These are phyloP conservation scores for Diuraphis noxia DNA, from an alignment of 1,140 invertebrate genomes.

Conservation along the genomic window DNA sequence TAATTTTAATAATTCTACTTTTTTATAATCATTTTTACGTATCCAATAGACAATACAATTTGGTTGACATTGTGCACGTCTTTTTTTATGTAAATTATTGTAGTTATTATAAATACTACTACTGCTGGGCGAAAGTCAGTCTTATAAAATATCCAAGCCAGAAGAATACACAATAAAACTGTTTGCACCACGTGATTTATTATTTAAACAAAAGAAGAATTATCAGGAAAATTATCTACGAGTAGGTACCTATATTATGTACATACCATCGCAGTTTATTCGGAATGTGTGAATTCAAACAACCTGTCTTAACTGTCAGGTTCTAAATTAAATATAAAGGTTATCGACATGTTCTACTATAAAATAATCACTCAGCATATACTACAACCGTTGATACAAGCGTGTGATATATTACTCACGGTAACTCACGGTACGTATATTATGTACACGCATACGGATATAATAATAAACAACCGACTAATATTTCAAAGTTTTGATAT, in stretches of 20 bases:
- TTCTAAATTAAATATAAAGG: not conserved
- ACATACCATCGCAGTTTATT: not conserved
- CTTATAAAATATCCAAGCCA: not conserved
- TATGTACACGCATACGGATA: not conserved
- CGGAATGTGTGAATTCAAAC: not conserved
- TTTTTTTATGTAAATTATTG: not conserved
- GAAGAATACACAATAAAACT: not conserved
- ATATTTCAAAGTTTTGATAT: conserved; percentile 7
- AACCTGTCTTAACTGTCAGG: not conserved
- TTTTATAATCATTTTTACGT: too few species aligned
- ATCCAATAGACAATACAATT: too few species aligned
- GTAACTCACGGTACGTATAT: not conserved
- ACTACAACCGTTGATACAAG: not conserved
- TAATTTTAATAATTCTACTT: too few species aligned
- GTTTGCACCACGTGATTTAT: not conserved
- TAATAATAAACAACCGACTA: not conserved
- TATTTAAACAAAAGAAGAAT: not conserved
- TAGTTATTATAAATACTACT: not conserved
- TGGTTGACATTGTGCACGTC: too few species aligned
- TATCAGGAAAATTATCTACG: not conserved
- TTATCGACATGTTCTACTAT: not conserved
- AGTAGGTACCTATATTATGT: not conserved
- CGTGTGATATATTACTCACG: not conserved
- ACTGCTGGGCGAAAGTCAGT: not conserved
- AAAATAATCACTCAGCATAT: not conserved